phyloP scores from a whole-genome alignment of 2,888 invertebrate species.

The Lasioglossum lativentre region DNA sequence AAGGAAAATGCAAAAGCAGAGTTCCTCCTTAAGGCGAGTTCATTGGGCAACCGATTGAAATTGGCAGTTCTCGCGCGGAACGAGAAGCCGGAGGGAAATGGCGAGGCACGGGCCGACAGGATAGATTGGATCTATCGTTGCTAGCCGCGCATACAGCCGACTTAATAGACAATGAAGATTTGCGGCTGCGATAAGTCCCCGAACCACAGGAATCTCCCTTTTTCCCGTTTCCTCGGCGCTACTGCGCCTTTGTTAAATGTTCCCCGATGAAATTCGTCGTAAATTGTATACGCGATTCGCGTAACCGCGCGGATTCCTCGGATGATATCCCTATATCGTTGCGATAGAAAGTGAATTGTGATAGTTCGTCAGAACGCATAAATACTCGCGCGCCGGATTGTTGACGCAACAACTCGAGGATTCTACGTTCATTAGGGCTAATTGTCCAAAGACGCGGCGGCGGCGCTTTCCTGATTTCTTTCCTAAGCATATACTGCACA shows the following conservation, averaged over 20 bases:
- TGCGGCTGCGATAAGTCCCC: constrained; percentile 40
- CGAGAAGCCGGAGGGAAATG: neutral
- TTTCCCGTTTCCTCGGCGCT: constrained; percentile 41
- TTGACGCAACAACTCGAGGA: neutral
- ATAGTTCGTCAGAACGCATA: constrained; percentile 1
- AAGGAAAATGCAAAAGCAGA: neutral
- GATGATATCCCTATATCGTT: constrained; percentile 45
- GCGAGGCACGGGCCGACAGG: neutral
- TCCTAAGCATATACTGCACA: neutral
- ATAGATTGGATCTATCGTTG: constrained; percentile 52
- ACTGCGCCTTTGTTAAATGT: constrained; percentile 49
- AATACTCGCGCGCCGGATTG: neutral
- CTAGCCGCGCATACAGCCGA: constrained; percentile 16
- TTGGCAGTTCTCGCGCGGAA: neutral
- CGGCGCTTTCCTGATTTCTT: neutral
- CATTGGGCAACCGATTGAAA: constrained; percentile 25
- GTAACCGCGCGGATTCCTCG: constrained; percentile 33
- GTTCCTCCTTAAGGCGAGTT: neutral
- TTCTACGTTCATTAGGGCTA: neutral
- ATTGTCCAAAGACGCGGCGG: neutral
- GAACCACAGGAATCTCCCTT: constrained; percentile 45
- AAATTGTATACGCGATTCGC: constrained; percentile 44
- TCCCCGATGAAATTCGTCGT: constrained; percentile 42
- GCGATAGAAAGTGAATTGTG: constrained; percentile 27
- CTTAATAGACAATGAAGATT: constrained; percentile 64